Evolutionary conservation across 2,888 invertebrate species (phyloP).

Genomic region (Metopia argyrocephala): DNA sequence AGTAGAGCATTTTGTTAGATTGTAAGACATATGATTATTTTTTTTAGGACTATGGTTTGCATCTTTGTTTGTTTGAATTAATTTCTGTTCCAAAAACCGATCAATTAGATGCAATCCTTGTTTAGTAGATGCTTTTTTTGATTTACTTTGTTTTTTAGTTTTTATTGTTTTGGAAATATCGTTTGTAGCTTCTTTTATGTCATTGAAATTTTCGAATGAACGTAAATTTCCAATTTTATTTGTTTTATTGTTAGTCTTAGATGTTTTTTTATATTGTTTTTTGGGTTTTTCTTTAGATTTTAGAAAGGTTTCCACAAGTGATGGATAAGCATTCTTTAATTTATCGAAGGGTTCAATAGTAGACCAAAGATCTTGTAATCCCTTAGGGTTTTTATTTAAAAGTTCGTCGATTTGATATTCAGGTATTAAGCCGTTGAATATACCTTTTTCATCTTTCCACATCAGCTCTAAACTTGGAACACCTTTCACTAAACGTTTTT

Average conservation of each 20-base stretch:
- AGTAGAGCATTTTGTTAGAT: constrained; percentile 71
- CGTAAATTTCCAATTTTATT: constrained; percentile 69
- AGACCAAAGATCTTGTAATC: constrained; percentile 80
- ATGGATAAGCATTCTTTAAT: constrained; percentile 82
- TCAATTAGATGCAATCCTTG: constrained; percentile 74
- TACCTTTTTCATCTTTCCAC: constrained; percentile 83
- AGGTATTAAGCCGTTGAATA: constrained; percentile 82
- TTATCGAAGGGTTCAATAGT: constrained; percentile 85
- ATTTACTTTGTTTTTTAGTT: constrained; percentile 67
- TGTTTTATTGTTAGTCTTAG: constrained; percentile 67
- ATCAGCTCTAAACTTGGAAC: constrained; percentile 86
- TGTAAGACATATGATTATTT: not conserved
- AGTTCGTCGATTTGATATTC: constrained; percentile 80
- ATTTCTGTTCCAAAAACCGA: constrained; percentile 70
- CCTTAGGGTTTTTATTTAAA: constrained; percentile 79
- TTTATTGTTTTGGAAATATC: constrained; percentile 70
- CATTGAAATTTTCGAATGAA: constrained; percentile 69
- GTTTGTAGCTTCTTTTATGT: constrained; percentile 68
- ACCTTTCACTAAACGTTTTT: constrained; percentile 81
- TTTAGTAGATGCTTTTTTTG: constrained; percentile 75
- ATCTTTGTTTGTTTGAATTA: not conserved
- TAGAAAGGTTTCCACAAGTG: constrained; percentile 82
- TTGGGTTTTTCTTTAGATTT: constrained; percentile 81
- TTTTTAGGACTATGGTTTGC: constrained; percentile 62
- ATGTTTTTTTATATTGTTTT: constrained; percentile 75